These are phyloP conservation scores for Doris montereyensis DNA, from an alignment of 2,888 invertebrate species.

Conservation along the genomic window DNA sequence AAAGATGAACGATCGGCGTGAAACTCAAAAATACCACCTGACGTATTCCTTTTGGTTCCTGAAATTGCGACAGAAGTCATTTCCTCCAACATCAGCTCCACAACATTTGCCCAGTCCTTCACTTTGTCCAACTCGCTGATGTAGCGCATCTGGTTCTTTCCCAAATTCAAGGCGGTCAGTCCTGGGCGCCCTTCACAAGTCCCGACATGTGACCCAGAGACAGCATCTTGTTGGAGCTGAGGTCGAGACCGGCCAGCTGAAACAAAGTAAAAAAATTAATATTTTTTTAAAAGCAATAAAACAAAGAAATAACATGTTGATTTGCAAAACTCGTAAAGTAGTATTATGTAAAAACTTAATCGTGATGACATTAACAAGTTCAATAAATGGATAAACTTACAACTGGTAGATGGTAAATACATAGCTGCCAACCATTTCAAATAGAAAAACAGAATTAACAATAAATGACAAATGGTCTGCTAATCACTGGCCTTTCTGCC, in stretches of 20 bases:
- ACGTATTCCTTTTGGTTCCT: constrained; percentile 84
- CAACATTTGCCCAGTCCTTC: constrained; percentile 79
- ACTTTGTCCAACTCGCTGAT: constrained; percentile 78
- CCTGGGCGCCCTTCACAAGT: constrained; percentile 81
- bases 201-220: constrained; percentile 80
- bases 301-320: no score
- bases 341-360: no score
- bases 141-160: constrained; percentile 79
- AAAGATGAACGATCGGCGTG: background rate
- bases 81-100: constrained; percentile 86
- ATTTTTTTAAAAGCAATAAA: no score
- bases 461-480: no score
- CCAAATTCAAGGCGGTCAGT: constrained; percentile 85
- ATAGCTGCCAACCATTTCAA: no score
- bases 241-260: constrained; percentile 80
- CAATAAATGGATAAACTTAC: no score
- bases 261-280: constrained; percentile 37
- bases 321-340: no score
- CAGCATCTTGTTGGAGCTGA: constrained; percentile 85
- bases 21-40: constrained; percentile 66
- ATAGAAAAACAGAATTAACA: no score
- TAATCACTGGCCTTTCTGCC: no score
- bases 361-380: no score
- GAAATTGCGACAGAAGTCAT: constrained; percentile 85
- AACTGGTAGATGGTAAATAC: no score